phyloP scores from a whole-genome alignment of 2,888 invertebrate genomes.

The Lypha dubia region DNA sequence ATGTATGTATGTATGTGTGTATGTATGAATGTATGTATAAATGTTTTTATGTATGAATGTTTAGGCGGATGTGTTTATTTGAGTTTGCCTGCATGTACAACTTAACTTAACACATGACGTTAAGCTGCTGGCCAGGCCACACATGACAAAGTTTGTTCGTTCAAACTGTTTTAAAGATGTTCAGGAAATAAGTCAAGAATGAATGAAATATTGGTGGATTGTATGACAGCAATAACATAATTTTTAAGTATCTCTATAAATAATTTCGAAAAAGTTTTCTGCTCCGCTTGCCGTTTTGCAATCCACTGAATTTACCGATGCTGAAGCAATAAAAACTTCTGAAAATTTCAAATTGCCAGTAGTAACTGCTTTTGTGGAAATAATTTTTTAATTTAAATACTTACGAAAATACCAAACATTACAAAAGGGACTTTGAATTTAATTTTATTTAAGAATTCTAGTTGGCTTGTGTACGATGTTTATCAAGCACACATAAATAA shows the following conservation, averaged over 20 bases:
- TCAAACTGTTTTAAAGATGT: neutral
- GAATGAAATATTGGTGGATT: neutral
- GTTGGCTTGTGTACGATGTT: too few relatives aligned
- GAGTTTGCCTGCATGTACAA: neutral
- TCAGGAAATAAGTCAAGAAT: neutral
- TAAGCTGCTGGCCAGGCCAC: neutral
- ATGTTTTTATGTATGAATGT: neutral
- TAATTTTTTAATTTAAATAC: too few relatives aligned
- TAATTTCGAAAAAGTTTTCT: neutral
- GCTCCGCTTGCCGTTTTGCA: too few relatives aligned
- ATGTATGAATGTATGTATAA: neutral
- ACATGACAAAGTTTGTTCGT: neutral
- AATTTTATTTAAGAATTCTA: too few relatives aligned
- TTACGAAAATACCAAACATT: too few relatives aligned
- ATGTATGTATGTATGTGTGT: neutral
- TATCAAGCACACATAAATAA: too few relatives aligned
- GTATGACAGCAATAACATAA: neutral
- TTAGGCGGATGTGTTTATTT: neutral
- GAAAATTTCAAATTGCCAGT: neutral
- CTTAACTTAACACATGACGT: neutral
- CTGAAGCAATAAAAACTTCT: too few relatives aligned
- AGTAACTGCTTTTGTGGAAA: too few relatives aligned
- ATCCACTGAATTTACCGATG: too few relatives aligned
- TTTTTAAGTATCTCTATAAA: neutral
- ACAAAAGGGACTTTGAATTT: too few relatives aligned